Evolutionary conservation across 2,888 invertebrate species (phyloP), one percentile per base, ranked within the genome.

Genomic region (Orchesellides sinensis): DNA sequence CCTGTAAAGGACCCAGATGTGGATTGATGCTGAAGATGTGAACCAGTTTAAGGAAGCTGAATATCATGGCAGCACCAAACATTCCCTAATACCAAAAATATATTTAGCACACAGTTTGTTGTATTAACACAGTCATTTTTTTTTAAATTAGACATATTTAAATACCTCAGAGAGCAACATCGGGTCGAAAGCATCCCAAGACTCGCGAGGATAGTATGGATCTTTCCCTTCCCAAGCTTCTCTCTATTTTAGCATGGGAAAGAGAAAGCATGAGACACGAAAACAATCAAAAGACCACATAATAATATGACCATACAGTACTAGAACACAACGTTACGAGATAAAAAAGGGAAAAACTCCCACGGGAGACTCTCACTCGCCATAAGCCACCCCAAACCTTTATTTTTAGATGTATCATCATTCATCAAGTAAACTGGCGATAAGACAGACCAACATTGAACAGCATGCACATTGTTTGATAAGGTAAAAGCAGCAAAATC

Each of bases 1-100:
- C 96, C 92, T 97, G 97, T 87, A 97, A 92, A 2, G 97, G 98
- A 1, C 97, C 97, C 88, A 98, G 90, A 90, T 97, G 96, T 1
- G 97, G 97, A 91, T 97, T 97, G 89, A 98, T 96, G 75, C 96
- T 97, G 91, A 97, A 97, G 89, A 97, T 92, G 90, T 97, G 96
- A 21, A 98, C 95, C 89, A 98, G 90, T 91, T 98, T 98, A 82
- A 98, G 91, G 2, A 97, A 96, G 90, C 96, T 95, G 90, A 96
- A 97, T 83, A 98, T 94, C 91, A 98, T 98, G 69, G 98, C 98
- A 0, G 96, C 97, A 10, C 98, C 97, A 90, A 98, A 98, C 68
- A 98, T 91, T 35, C 96, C 97, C 80, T 80, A 19, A 89, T 29
- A 35, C 2, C 21, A 14, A 10, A 52, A 3, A 52, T 52, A 10